A percentile compares a stretch with the other conserved stretches of the same genome.
Conservation (phyloP, 1,140 invertebrate species). For the Aplysia californica region DNA sequence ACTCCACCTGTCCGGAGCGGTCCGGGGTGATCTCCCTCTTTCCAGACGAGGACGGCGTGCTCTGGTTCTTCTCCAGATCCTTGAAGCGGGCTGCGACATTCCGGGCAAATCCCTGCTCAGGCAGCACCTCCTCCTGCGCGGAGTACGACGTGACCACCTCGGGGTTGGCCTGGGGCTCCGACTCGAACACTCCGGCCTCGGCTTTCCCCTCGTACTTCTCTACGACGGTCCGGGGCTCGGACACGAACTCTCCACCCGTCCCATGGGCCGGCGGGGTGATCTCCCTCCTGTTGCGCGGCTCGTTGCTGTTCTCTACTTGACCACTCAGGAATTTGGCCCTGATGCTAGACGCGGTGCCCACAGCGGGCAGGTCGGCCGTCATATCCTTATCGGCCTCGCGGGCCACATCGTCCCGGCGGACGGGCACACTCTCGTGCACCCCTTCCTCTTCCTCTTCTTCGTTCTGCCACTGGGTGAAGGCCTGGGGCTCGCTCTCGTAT, state of each 20-base stretch:
- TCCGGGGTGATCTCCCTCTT: slow-evolving; percentile 46
- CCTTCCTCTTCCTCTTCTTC: slow-evolving; percentile 51
- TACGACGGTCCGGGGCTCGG: slow-evolving; percentile 42
- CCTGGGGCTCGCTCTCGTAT: slow-evolving; percentile 32
- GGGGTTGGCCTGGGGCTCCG: slow-evolving; percentile 33
- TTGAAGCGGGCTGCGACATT: slow-evolving; percentile 53
- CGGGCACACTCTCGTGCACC: slow-evolving; percentile 57
- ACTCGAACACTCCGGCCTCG: slow-evolving; percentile 45
- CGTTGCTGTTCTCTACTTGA: slow-evolving; percentile 5
- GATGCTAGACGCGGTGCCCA: slow-evolving; percentile 52
- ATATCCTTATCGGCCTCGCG: slow-evolving; percentile 45
- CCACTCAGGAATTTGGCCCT: slow-evolving; percentile 43
- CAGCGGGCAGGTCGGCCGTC: slow-evolving; percentile 46
- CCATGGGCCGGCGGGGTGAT: slow-evolving; percentile 31
- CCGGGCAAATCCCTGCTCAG: slow-evolving; percentile 54
- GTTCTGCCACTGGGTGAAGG: slow-evolving; percentile 41
- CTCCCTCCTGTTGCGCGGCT: slow-evolving; percentile 24
- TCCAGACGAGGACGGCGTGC: slow-evolving; percentile 29
- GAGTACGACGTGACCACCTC: slow-evolving; percentile 27
- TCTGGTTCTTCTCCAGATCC: slow-evolving; percentile 34
- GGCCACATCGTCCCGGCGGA: slow-evolving; percentile 45
- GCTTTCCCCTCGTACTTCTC: slow-evolving; percentile 44
- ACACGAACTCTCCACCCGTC: slow-evolving; percentile 47
- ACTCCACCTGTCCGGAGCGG: slow-evolving; percentile 47
- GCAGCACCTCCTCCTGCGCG: slow-evolving; percentile 38